Percentiles rank a stretch among this genome's conserved stretches.
Conservation (phyloP, 2,113 vertebrate genomes). For the Protobothrops mucrosquamatus region DNA sequence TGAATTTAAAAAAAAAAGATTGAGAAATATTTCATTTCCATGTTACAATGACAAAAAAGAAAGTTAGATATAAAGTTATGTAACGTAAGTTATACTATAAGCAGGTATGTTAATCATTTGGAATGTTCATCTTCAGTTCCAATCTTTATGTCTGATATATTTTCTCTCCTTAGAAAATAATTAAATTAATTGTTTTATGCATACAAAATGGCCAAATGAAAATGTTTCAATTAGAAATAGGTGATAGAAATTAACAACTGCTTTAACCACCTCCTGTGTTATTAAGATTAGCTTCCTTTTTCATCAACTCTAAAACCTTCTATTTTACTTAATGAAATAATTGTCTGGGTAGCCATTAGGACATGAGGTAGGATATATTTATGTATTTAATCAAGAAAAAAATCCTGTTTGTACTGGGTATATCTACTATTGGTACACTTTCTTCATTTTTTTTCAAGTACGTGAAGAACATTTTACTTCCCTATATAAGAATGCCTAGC, state of each 20-base stretch:
- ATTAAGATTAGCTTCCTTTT: constrained; percentile 4
- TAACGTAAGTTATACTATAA: constrained; percentile 42
- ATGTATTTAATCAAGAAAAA: not conserved
- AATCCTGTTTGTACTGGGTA: not conserved
- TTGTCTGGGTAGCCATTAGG: not conserved
- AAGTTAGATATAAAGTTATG: constrained; percentile 45
- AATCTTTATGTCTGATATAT: not conserved
- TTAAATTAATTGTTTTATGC: not conserved
- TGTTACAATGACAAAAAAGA: constrained; percentile 38
- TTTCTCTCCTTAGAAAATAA: not conserved
- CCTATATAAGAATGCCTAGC: not conserved
- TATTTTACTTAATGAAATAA: not conserved
- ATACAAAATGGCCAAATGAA: not conserved
- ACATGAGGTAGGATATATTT: not conserved
- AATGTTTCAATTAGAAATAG: not conserved
- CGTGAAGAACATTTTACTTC: not conserved
- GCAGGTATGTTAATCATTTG: constrained; percentile 11
- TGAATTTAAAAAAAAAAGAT: constrained; percentile 48
- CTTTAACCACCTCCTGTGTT: not conserved
- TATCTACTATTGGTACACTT: not conserved
- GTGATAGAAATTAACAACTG: constrained; percentile 14
- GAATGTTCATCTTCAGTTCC: not conserved
- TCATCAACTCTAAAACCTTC: not conserved
- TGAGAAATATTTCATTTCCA: constrained; percentile 48
- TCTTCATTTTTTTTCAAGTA: not conserved